Percentiles rank a stretch among this genome's conserved stretches.
Conservation (phyloP, 1,140 invertebrate genomes). For the Bombus pyrosoma region DNA sequence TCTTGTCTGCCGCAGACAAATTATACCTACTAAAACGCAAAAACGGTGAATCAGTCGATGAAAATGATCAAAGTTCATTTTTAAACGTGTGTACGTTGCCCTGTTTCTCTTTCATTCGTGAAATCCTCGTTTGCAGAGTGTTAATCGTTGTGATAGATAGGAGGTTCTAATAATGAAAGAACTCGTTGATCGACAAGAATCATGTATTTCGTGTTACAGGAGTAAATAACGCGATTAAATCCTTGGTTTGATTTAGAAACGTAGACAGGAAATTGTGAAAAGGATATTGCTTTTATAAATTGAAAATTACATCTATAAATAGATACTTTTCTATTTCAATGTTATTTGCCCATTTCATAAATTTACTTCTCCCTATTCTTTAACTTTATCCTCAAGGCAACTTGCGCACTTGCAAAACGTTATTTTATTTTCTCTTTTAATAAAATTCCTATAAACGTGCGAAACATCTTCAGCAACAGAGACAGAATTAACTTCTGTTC, state of each 20-base stretch:
- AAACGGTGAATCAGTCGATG: background rate
- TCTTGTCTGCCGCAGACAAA: background rate
- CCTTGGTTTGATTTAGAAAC: background rate
- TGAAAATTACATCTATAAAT: background rate
- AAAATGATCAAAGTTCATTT: background rate
- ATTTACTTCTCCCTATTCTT: too few species aligned
- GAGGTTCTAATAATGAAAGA: background rate
- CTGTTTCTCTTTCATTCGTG: background rate
- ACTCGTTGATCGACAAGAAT: background rate
- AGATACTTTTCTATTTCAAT: background rate
- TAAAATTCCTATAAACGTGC: too few species aligned
- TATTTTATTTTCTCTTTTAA: too few species aligned
- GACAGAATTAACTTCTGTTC: background rate
- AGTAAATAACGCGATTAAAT: background rate
- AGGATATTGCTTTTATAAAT: background rate
- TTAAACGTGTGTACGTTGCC: background rate
- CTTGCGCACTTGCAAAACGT: too few species aligned
- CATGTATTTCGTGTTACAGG: background rate
- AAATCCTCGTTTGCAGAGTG: background rate
- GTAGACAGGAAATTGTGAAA: background rate
- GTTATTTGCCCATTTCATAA: too few species aligned
- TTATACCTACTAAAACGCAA: background rate
- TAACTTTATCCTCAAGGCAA: too few species aligned
- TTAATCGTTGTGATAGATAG: background rate
- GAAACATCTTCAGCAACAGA: too few species aligned